Base-by-base conservation (phyloP, 2,113 vertebrate species). In the Tylochromis polylepis region DNA sequence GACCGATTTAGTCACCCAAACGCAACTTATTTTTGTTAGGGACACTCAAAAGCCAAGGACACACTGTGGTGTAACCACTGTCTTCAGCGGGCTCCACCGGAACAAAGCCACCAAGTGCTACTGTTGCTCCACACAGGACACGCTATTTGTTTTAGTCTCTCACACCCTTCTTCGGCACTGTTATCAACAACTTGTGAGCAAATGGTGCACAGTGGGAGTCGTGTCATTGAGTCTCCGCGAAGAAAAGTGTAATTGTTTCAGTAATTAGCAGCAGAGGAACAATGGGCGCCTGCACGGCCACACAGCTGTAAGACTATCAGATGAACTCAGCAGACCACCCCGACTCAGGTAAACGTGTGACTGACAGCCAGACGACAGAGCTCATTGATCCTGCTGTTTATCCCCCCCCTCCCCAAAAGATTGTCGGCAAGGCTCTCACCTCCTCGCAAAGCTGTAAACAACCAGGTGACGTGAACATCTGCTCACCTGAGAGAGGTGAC, bases 131-230 rank as follows among this genome's bases (percentile, higher is more conserved):
- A 34, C 79, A 16, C 90, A 78, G 90, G 89, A 79, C 83, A 27
- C 11, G 62, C 51, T 84, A 72, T 93, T 94, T 94, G 91, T 93
- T 93, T 87, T 86, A 83, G 85, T 83, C 88, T 59, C 86, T 90
- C 84, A 24, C 92, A 51, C 85, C 86, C 86, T 86, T 79, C 82
- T 85, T n/a, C 36, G 27, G 60, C 77, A n/a, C 77, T n/a, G 80
- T 85, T 86, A 88, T 78, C 92, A 93, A 90, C 85, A 84, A 94
- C 91, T 87, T 85, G 92, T 85, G 91, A 95, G 89, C 95, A 95
- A 95, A 95, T 95, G 94, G 92, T 83, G 92, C 95, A 93, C 95
- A 94, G 95, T 89, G 87, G 94, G 95, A 87, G 20, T 58, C 60
- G 38, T 92, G 92, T 92, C 92, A 90, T 67, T 79, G 90, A 93